A percentile compares a stretch with the other conserved stretches of the same genome.
These are phyloP conservation scores for Florisuga fusca DNA, from an alignment of 2,797 vertebrate genomes.

Conservation along the genomic window DNA sequence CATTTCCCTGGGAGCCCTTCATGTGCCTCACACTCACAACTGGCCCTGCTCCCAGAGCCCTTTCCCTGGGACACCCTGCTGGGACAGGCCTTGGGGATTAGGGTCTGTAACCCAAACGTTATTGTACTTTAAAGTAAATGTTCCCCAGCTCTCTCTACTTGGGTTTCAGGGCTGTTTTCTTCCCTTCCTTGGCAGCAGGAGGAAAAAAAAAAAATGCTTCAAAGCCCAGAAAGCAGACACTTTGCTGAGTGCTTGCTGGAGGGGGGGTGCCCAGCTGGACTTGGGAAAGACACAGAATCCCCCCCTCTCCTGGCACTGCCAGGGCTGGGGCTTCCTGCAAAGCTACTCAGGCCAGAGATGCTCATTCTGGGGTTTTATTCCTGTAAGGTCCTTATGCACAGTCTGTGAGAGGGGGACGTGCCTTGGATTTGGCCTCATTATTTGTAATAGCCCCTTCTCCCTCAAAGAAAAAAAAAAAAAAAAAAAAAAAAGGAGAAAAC, in stretches of 20 bases:
- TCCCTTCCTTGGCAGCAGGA: not conserved
- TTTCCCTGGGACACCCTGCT: constrained; percentile 15
- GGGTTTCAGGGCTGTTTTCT: constrained; percentile 49
- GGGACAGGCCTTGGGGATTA: constrained; percentile 11
- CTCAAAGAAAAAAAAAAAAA: too few relatives aligned
- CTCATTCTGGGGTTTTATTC: not conserved
- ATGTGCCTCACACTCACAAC: not conserved
- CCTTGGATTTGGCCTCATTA: not conserved
- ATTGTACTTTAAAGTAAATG: constrained; percentile 40
- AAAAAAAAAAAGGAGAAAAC: not conserved
- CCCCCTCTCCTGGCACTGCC: not conserved
- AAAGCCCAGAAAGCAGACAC: constrained; percentile 18
- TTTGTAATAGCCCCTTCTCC: not conserved
- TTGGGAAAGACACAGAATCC: fast-evolving
- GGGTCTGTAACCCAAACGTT: constrained; percentile 48
- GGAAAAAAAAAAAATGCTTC: constrained; percentile 23
- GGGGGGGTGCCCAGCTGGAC: fast-evolving
- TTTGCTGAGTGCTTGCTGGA: not conserved
- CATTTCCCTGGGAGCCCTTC: constrained; percentile 4
- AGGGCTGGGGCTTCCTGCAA: not conserved
- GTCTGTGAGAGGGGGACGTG: fast-evolving
- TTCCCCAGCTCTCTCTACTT: not conserved
- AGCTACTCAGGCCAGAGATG: not conserved
- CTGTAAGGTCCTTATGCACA: not conserved
- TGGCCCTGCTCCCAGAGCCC: not conserved